Evolutionary conservation across 2,888 invertebrate genomes (phyloP).

Genomic region (Cabera pusaria): DNA sequence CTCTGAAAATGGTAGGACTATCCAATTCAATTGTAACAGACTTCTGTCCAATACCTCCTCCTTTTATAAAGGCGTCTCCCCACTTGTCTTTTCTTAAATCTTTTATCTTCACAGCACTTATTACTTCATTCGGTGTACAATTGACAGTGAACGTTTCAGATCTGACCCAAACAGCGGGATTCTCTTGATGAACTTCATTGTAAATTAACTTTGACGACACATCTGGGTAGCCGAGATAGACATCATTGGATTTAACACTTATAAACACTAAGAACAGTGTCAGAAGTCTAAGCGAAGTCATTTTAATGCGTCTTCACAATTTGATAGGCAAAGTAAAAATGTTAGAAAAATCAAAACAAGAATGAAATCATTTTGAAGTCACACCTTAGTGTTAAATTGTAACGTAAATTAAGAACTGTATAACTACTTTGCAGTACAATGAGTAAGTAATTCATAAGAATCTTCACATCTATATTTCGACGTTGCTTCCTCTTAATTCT

Average conservation of each 20-base stretch:
- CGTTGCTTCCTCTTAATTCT: constrained; percentile 25
- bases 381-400: constrained; percentile 10
- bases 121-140: constrained; percentile 55
- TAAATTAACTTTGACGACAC: constrained; percentile 58
- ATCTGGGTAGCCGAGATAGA: constrained; percentile 55
- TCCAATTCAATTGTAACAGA: constrained; percentile 59
- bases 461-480: no score
- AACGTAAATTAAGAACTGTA: no score
- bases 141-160: constrained; percentile 58
- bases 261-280: constrained; percentile 2
- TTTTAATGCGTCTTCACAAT: constrained; percentile 19
- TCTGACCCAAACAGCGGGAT: constrained; percentile 62
- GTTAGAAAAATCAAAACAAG: constrained; percentile 8
- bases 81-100: constrained; percentile 61
- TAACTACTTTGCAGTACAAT: constrained; percentile 12
- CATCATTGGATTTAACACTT: constrained; percentile 25
- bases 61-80: constrained; percentile 57
- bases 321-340: constrained; percentile 15
- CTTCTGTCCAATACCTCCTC: constrained; percentile 61
- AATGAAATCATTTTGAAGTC: constrained; percentile 4
- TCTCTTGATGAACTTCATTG: constrained; percentile 62
- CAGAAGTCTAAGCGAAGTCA: constrained; percentile 7
- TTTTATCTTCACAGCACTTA: constrained; percentile 59
- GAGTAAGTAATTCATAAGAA: constrained; percentile 14
- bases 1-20: constrained; percentile 60